A percentile compares a stretch with the other conserved stretches of the same genome.
These are phyloP conservation scores for Melieria picta DNA, from an alignment of 2,888 invertebrate genomes.

Conservation along the genomic window DNA sequence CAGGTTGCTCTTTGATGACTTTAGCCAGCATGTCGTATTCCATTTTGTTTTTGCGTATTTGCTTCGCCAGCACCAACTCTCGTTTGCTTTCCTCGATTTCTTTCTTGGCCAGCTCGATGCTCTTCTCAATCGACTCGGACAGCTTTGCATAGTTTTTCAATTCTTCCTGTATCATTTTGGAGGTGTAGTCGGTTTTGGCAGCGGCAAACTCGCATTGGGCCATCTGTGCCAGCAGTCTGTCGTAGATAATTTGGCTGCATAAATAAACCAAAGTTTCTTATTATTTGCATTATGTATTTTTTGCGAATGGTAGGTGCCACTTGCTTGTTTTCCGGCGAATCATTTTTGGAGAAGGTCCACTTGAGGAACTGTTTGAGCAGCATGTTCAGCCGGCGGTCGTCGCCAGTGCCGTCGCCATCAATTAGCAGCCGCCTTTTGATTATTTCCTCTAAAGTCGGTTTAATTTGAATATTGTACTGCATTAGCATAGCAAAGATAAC, in stretches of 20 bases:
- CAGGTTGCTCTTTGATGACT: conserved; percentile 89
- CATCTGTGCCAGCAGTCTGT: conserved; percentile 83
- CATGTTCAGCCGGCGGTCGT: conserved; percentile 88
- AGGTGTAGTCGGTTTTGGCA: conserved; percentile 81
- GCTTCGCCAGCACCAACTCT: conserved; percentile 83
- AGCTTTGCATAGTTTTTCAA: conserved; percentile 83
- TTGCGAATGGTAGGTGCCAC: not conserved
- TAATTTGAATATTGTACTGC: not conserved
- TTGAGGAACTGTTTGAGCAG: conserved; percentile 85
- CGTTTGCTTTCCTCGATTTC: conserved; percentile 85
- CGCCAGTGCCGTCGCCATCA: conserved; percentile 97
- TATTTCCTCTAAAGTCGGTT: conserved; percentile 80
- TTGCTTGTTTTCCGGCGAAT: conserved; percentile 75
- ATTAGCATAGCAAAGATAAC: not conserved
- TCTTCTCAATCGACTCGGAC: conserved; percentile 79
- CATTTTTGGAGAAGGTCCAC: conserved; percentile 77
- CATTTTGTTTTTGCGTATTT: conserved; percentile 87
- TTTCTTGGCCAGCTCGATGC: conserved; percentile 81
- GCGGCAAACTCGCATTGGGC: conserved; percentile 90
- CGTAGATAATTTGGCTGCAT: conserved; percentile 75
- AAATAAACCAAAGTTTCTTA: not conserved
- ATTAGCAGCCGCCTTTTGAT: conserved; percentile 89
- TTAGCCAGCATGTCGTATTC: conserved; percentile 94
- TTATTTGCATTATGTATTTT: conserved; percentile 11
- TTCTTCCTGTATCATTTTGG: conserved; percentile 86